Base-by-base conservation (phyloP, 2,113 vertebrate species). In the Rynchops niger region DNA sequence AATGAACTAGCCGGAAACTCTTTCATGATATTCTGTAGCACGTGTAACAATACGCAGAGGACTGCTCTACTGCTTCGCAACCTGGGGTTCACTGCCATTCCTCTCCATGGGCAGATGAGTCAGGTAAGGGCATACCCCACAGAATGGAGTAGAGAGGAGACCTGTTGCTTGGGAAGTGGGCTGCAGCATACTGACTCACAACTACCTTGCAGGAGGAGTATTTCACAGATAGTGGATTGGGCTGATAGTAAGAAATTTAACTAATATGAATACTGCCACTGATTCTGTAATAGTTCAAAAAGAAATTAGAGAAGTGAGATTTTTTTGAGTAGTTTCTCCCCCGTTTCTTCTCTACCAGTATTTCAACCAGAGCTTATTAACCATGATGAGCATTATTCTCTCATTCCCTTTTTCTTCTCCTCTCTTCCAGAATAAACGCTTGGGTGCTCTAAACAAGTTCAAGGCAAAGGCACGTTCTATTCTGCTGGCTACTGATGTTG, bases 21-120 rank as follows among this genome's bases (percentile, higher is more conserved):
- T 18, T 99, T 99, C 94, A 99, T 99, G 96, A 99, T 99, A 92
- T 99, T 99, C 98, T 99, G 99, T 92, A 99, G 99, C 95, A 99
- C 99, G 0, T 99, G 99, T 96, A 99, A 99, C 96, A 99, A 98
- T 22, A 99, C 99, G 81, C 99, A 99, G 98, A 98, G 99, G 94
- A 99, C 99, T 80, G 99, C 99, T 53, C 98, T 99, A 59, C 86
- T 99, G 65, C 98, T 99, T 9, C 97, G 99, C 52, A 99, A 99
- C 95, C 98, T 99, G 47, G 99, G 99, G 9, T 99, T 99, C 97
- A 99, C 99, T 9, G 99, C 99, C 21, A 99, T 99, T 81, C 99
- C 99, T 55, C 98, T 99, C 19, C 99, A 99, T 2, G 99, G 99
- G 29, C 99, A 99, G 96, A 99, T 99, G 99, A 99, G 98, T 92